phyloP scores from a whole-genome alignment of 2,888 invertebrate genomes.

The Baronia brevicornis region DNA sequence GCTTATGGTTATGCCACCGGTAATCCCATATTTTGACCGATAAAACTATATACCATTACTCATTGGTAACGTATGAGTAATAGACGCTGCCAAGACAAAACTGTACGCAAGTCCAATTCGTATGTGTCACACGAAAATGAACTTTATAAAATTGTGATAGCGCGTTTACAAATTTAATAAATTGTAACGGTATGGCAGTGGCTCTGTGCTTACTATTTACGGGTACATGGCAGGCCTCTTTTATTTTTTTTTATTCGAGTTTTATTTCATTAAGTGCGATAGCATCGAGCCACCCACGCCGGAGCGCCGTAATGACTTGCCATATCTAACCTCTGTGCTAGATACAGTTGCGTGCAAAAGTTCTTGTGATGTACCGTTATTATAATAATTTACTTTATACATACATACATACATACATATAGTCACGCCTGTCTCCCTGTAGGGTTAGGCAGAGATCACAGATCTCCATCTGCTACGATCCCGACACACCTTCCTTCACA shows the following conservation, averaged over 20 bases:
- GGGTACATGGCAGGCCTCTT: conserved; percentile 30
- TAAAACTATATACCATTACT: conserved; percentile 39
- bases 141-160: background rate
- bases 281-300: conserved; percentile 69
- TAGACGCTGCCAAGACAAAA: conserved; percentile 15
- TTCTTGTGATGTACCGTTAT: conserved; percentile 24
- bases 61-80: conserved; percentile 37
- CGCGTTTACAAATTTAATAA: conserved; percentile 2
- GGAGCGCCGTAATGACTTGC: conserved; percentile 62
- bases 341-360: conserved; percentile 40
- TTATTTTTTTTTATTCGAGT: conserved; percentile 55
- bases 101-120: background rate
- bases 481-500: no score
- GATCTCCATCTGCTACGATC: no score
- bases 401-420: no score
- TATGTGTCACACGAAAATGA: conserved; percentile 5
- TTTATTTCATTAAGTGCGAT: conserved; percentile 71
- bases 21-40: conserved; percentile 40
- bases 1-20: conserved; percentile 20
- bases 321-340: conserved; percentile 47
- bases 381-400: no score
- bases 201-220: conserved; percentile 21
- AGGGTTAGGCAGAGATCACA: no score
- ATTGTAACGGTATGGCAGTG: conserved; percentile 13
- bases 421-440: no score